Percentiles rank a stretch among this genome's conserved stretches.
These are phyloP conservation scores for Actinernus sp. DNA, from an alignment of 92 coral and sea anemone genomes.

Conservation along the genomic window DNA sequence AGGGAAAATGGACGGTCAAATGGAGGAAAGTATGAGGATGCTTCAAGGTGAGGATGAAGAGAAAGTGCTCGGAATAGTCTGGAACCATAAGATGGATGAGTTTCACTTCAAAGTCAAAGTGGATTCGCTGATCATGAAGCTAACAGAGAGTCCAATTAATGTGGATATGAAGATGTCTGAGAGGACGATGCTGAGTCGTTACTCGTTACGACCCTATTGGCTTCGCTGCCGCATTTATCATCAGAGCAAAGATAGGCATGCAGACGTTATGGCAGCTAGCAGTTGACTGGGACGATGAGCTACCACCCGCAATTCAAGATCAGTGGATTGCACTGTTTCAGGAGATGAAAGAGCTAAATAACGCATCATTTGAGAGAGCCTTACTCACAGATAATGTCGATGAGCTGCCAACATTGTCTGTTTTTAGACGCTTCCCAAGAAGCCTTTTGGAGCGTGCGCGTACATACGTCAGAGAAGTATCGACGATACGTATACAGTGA, in stretches of 20 bases:
- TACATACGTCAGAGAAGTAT: constrained; percentile 14
- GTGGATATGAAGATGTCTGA: constrained; percentile 39
- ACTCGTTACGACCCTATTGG: constrained; percentile 47
- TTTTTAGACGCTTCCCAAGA: constrained; percentile 42
- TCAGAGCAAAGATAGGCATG: too few species aligned
- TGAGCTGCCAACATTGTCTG: constrained; percentile 30
- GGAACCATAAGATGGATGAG: constrained; percentile 39
- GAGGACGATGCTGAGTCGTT: constrained; percentile 15
- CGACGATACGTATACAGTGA: constrained; percentile 20
- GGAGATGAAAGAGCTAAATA: too few species aligned
- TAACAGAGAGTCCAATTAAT: too few species aligned
- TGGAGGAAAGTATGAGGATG: too few species aligned
- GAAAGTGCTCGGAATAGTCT: constrained; percentile 49
- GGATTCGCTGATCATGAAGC: too few species aligned
- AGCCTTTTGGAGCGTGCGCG: constrained; percentile 53
- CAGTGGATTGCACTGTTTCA: too few species aligned
- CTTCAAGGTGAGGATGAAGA: constrained; percentile 29
- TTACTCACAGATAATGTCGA: too few species aligned
- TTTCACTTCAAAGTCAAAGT: too few species aligned
- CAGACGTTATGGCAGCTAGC: constrained; percentile 64
- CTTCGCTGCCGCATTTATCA: too few species aligned
- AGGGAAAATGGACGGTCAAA: too few species aligned
- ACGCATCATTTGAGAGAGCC: too few species aligned
- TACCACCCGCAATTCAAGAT: too few species aligned
- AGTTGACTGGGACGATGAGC: constrained; percentile 67